Evolutionary conservation across 2,113 vertebrate species (phyloP).

Genomic region (Aptenodytes patagonicus): DNA sequence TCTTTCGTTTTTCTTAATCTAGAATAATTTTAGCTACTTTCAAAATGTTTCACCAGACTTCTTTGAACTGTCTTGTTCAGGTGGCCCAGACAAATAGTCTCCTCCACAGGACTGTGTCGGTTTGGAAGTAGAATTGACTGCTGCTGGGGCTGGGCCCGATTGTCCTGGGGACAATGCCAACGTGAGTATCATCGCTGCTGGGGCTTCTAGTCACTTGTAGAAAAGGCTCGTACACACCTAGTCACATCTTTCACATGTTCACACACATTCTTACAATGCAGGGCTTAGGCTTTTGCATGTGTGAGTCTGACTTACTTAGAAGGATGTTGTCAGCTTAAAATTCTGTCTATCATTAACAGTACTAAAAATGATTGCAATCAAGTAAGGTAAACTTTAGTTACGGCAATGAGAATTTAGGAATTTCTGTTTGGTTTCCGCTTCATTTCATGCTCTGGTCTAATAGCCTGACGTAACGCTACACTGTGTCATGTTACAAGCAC

Average conservation of each 20-base stretch:
- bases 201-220: slow-evolving; percentile 61
- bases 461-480: background rate
- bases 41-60: background rate
- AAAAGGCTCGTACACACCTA: slow-evolving; percentile 58
- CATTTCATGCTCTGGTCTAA: background rate
- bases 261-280: background rate
- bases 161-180: slow-evolving; percentile 92
- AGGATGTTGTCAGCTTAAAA: slow-evolving; percentile 44
- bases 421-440: background rate
- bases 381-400: background rate
- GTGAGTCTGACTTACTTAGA: background rate
- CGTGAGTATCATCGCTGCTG: slow-evolving; percentile 85
- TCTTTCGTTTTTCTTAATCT: background rate
- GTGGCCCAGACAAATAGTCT: slow-evolving; percentile 90
- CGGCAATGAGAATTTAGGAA: background rate
- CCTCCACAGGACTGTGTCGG: slow-evolving; percentile 87
- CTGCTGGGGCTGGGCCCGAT: slow-evolving; percentile 96
- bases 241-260: background rate
- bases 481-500: background rate
- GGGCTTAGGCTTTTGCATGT: slow-evolving; percentile 27
- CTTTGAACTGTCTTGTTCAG: slow-evolving; percentile 71
- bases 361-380: background rate
- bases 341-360: background rate
- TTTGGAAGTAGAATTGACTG: slow-evolving; percentile 92
- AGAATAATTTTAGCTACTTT: background rate